These are phyloP conservation scores for Chrysina gloriosa DNA, from an alignment of 2,888 invertebrate genomes.

Conservation along the genomic window DNA sequence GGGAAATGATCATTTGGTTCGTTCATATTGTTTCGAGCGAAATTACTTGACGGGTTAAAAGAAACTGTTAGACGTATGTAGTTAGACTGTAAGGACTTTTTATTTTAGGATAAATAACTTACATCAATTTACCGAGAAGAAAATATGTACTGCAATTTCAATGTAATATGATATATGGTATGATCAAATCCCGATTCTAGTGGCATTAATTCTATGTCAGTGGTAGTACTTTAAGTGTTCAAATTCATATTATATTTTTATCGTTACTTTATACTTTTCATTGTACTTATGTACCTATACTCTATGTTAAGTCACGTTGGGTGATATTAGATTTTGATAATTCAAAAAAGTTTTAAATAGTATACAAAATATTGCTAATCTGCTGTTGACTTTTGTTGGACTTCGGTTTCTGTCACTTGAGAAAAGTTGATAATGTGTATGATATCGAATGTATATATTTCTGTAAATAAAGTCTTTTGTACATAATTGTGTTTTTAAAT, in stretches of 20 bases:
- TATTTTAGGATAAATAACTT: no score
- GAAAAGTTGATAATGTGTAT: constrained; percentile 1
- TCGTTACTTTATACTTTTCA: not conserved
- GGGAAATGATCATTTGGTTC: constrained; percentile 67
- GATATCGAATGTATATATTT: constrained; percentile 40
- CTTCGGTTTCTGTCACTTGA: not conserved
- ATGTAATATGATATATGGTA: no score
- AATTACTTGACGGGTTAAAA: constrained; percentile 19
- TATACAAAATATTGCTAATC: no score
- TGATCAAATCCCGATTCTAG: no score
- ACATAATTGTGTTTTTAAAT: constrained; percentile 12
- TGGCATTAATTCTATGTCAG: not conserved
- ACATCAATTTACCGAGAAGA: no score
- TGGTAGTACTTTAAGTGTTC: not conserved
- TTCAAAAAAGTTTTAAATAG: not conserved
- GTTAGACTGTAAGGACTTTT: no score
- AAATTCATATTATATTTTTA: not conserved
- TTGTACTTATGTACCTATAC: constrained; percentile 4
- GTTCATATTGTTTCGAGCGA: constrained; percentile 15
- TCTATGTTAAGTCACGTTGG: constrained; percentile 18
- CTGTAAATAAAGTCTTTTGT: constrained; percentile 44
- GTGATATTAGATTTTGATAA: constrained; percentile 27
- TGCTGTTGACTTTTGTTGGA: no score
- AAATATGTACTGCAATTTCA: no score
- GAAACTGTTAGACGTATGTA: no score